A percentile compares a stretch with the other conserved stretches of the same genome.
phyloP scores from a whole-genome alignment of 2,797 vertebrate genomes.

The Acipenser oxyrinchus region DNA sequence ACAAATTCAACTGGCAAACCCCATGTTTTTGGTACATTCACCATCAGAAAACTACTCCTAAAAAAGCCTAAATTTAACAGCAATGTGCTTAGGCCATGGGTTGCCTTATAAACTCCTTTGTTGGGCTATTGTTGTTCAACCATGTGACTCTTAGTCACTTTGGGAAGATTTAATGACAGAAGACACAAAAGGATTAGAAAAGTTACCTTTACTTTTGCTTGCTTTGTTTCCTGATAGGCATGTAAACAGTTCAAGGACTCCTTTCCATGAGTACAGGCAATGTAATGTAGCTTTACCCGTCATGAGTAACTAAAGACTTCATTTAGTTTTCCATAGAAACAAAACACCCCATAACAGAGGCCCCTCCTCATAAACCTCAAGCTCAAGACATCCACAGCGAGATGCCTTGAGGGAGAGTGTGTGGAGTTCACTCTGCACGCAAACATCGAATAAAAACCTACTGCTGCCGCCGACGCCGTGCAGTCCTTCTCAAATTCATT shows the following conservation, averaged over 20 bases:
- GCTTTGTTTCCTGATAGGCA: slow-evolving; percentile 41
- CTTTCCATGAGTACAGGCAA: slow-evolving; percentile 61
- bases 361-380: slow-evolving; percentile 21
- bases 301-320: slow-evolving; percentile 53
- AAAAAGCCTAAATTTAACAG: too few relatives aligned
- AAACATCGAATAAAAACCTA: too few relatives aligned
- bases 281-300: slow-evolving; percentile 48
- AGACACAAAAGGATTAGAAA: neutral
- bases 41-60: too few relatives aligned
- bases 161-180: neutral
- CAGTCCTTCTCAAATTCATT: too few relatives aligned
- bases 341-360: slow-evolving; percentile 36
- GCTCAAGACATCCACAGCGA: slow-evolving; percentile 25
- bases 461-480: too few relatives aligned
- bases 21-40: too few relatives aligned
- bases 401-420: slow-evolving; percentile 21
- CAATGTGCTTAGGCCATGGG: too few relatives aligned
- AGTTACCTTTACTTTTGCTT: slow-evolving; percentile 54
- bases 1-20: too few relatives aligned
- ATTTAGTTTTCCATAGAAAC: slow-evolving; percentile 45
- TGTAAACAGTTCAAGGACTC: slow-evolving; percentile 53
- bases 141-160: too few relatives aligned
- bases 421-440: slow-evolving; percentile 9
- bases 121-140: too few relatives aligned
- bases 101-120: too few relatives aligned